Evolutionary conservation across 2,797 vertebrate species (phyloP), one percentile per base, ranked within the genome.

Genomic region (Rhynchotus rufescens): DNA sequence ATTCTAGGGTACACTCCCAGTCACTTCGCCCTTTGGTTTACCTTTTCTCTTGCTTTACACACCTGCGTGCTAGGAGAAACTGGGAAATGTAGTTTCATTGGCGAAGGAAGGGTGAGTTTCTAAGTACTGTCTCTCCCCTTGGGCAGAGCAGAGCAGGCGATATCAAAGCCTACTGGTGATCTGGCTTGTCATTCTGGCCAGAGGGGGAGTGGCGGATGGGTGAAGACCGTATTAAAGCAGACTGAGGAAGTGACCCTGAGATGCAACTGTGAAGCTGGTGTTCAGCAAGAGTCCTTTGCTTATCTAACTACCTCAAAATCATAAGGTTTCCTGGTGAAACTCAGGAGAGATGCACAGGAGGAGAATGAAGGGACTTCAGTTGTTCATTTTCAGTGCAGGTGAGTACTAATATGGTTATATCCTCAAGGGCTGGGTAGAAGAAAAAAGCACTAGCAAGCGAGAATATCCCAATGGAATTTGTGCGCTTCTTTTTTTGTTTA

Each of bases 371-470:
- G 64, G 19, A 74, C 78, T 54, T 12, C 52, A 71, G 68, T 77
- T 97, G 68, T 80, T 96, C 47, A 4, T 77, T 14, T 84, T 97
- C 66, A 95, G 94, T 56, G 34, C 90, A 30, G 83, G 98, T 98
- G 59, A 97, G 97, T 96, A 74, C 54, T 30, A 19, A 44, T 80
- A 42, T 42, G n/a, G 11, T 91, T 88, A 51, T 78, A 34, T 89
- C 61, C 60, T 82, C 9, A 16, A 47, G 44, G 79, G 64, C 1
- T 44, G 74, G 77, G 78, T 15, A 52, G 51, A 73, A 83, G 34
- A 28, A 30, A 87, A 67, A 45, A 49, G 56, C 28, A 22, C 57
- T 44, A 56, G 36, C 17, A 72, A 75, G 71, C 47, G 68, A 1
- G 4, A 40, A n/a, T 57, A 26, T 34, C 30, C 7, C n/a, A 78